A percentile compares a stretch with the other conserved stretches of the same genome.
These are phyloP conservation scores for Xestobium rufovillosum DNA, from an alignment of 2,888 invertebrate species.

Conservation along the genomic window DNA sequence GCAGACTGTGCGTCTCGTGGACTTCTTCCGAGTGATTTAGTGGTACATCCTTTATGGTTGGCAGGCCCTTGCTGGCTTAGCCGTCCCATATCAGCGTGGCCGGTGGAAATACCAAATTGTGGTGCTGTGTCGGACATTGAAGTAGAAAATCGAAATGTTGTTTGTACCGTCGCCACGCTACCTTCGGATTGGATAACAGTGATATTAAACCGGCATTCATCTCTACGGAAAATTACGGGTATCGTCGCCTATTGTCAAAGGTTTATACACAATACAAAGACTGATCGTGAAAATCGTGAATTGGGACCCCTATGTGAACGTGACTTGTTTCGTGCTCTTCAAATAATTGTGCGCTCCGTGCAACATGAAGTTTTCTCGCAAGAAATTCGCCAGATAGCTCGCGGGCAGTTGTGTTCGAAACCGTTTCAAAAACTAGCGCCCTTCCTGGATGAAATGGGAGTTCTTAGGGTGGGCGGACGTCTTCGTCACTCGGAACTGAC, in stretches of 20 bases:
- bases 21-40: constrained; percentile 9
- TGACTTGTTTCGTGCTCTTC: constrained; percentile 11
- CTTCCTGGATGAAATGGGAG: no score
- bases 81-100: constrained; percentile 1
- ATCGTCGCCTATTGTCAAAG: constrained; percentile 7
- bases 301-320: not conserved
- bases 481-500: constrained; percentile 10
- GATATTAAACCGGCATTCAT: constrained; percentile 4
- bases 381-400: constrained; percentile 3
- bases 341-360: constrained; percentile 8
- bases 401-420: constrained; percentile 7
- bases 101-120: no score
- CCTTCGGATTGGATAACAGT: no score
- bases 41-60: constrained; percentile 9
- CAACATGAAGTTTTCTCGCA: constrained; percentile 9
- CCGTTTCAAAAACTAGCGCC: constrained; percentile 11
- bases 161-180: no score
- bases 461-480: no score
- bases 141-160: no score
- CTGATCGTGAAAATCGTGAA: constrained; percentile 5
- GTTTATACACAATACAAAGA: constrained; percentile 7
- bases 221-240: constrained; percentile 7
- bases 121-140: no score
- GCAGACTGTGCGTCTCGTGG: constrained; percentile 15
- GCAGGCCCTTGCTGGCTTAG: constrained; percentile 3